Percentiles rank a stretch among this genome's conserved stretches.
Conservation (phyloP, 2,113 vertebrate genomes). For the Apaloderma vittatum region DNA sequence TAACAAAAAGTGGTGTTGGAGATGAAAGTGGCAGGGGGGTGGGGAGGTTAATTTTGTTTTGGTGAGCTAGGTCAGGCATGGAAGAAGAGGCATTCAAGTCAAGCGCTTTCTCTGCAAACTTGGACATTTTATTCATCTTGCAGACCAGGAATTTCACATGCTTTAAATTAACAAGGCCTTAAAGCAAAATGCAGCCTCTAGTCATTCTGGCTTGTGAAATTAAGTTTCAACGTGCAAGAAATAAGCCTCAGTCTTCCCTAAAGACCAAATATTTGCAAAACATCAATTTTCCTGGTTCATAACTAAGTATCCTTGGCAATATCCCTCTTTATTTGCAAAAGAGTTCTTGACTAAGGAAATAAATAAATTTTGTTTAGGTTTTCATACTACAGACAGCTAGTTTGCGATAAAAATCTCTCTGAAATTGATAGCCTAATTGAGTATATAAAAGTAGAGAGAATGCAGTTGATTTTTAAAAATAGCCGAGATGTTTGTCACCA, state of each 20-base stretch:
- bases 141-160: background rate
- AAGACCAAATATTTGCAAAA: background rate
- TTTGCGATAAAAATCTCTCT: background rate
- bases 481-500: background rate
- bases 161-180: background rate
- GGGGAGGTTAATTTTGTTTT: conserved; percentile 39
- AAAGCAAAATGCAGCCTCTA: background rate
- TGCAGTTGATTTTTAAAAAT: background rate
- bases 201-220: background rate
- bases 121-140: background rate
- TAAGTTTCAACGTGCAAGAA: background rate
- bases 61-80: conserved; percentile 33
- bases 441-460: background rate
- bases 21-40: background rate
- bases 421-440: background rate
- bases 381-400: background rate
- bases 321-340: background rate
- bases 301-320: background rate
- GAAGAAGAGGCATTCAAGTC: conserved; percentile 7
- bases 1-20: background rate
- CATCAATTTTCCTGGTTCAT: background rate
- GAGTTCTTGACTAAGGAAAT: background rate
- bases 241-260: background rate
- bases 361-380: background rate
- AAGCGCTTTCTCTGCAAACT: background rate